phyloP scores from a whole-genome alignment of 2,888 invertebrate genomes.

The Ormyrus rosae region DNA sequence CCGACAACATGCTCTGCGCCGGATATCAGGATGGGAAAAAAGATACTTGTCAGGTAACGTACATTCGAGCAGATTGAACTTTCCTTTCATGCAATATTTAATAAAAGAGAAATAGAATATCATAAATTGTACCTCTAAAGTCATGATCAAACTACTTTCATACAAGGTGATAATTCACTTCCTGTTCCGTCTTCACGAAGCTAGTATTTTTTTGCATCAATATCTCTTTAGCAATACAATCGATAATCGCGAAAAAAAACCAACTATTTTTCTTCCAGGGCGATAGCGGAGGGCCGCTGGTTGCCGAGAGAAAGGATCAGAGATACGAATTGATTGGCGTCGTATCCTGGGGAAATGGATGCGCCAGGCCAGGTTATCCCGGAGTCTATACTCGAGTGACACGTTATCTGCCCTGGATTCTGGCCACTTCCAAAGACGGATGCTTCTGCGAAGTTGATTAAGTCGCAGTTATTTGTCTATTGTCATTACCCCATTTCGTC shows the following conservation, averaged over 20 bases:
- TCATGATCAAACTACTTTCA: no score
- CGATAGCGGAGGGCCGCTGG: conserved; percentile 89
- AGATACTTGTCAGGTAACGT: conserved; percentile 89
- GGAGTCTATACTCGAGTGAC: conserved; percentile 91
- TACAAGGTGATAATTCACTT: no score
- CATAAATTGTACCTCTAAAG: no score
- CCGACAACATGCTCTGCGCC: conserved; percentile 92
- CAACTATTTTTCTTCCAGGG: conserved; percentile 77
- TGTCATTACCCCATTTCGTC: no score
- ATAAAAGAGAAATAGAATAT: neutral
- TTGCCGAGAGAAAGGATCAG: conserved; percentile 83
- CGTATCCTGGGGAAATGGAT: conserved; percentile 94
- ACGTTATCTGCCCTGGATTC: conserved; percentile 89
- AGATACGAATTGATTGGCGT: conserved; percentile 90
- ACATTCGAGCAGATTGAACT: no score
- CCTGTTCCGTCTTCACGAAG: no score
- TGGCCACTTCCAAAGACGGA: conserved; percentile 86
- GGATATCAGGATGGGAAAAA: conserved; percentile 86
- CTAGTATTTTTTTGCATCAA: no score
- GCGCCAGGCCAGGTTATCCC: conserved; percentile 89
- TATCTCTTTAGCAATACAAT: neutral
- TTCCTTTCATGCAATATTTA: neutral
- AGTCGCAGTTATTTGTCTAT: neutral
- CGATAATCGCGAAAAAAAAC: neutral
- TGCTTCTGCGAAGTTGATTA: conserved; percentile 85